Percentiles rank a stretch among this genome's conserved stretches.
Conservation (phyloP, 1,140 invertebrate genomes). For the Neuroterus valhalla region DNA sequence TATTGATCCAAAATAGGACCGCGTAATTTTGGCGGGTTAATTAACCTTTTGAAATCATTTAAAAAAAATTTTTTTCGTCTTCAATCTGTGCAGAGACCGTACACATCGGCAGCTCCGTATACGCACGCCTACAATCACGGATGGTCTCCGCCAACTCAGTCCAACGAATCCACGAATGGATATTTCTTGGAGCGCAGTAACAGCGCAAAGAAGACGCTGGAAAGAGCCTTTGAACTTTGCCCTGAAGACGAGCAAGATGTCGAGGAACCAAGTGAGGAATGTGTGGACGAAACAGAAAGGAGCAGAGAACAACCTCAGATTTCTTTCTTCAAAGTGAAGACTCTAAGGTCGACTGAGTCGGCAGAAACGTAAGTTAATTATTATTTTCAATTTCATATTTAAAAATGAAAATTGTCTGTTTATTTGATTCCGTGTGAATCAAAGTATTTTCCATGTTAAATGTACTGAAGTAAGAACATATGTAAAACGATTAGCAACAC, state of each 20-base stretch:
- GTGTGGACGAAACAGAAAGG: conserved; percentile 43
- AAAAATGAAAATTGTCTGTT: too few relatives aligned
- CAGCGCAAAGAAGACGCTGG: conserved; percentile 92
- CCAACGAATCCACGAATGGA: conserved; percentile 96
- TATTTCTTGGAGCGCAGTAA: conserved; percentile 96
- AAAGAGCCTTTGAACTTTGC: conserved; percentile 88
- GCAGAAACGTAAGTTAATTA: too few relatives aligned
- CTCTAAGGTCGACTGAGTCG: too few relatives aligned
- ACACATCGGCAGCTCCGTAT: conserved; percentile 77
- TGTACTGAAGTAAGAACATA: too few relatives aligned
- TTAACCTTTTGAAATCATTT: conserved; percentile 29
- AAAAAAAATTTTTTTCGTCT: neutral
- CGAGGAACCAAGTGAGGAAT: conserved; percentile 65
- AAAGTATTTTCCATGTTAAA: too few relatives aligned
- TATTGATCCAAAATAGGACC: too few relatives aligned
- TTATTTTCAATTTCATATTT: too few relatives aligned
- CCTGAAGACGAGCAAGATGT: conserved; percentile 82
- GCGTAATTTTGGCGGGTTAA: neutral
- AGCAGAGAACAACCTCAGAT: neutral
- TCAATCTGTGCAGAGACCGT: conserved; percentile 75
- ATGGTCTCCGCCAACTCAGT: conserved; percentile 94
- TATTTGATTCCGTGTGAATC: too few relatives aligned
- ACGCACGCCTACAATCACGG: conserved; percentile 92
- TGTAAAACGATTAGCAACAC: too few relatives aligned
- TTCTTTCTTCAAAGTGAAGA: neutral